These are phyloP conservation scores for Ctenodactylus gundi DNA, from an alignment of 2,113 vertebrate genomes.

Conservation along the genomic window DNA sequence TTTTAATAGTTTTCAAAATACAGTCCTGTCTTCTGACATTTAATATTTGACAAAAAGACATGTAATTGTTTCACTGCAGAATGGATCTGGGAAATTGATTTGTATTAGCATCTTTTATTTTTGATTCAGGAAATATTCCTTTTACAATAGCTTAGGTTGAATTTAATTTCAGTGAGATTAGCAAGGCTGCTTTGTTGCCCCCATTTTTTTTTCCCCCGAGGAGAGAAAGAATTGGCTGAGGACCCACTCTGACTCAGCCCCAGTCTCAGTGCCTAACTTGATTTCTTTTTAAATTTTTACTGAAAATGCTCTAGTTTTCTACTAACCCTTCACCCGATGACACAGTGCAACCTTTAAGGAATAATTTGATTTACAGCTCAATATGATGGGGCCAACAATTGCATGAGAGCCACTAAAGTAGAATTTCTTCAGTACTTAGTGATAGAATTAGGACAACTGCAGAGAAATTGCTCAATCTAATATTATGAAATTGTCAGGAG, in stretches of 20 bases:
- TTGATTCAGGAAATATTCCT: conserved; percentile 76
- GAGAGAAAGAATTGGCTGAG: conserved; percentile 55
- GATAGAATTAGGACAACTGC: conserved; percentile 50
- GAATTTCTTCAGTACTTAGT: conserved; percentile 34
- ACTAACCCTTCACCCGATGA: conserved; percentile 78
- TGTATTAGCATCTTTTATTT: background rate
- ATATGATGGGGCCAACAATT: conserved; percentile 40
- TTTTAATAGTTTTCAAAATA: conserved; percentile 45
- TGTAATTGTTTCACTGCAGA: conserved; percentile 12
- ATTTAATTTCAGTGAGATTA: conserved; percentile 79
- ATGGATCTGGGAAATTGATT: conserved; percentile 54
- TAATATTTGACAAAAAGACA: too few species aligned
- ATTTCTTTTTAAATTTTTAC: conserved; percentile 65
- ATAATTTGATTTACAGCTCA: conserved; percentile 3
- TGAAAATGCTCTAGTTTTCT: conserved; percentile 74
- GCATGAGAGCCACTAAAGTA: conserved; percentile 43
- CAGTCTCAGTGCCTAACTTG: conserved; percentile 77
- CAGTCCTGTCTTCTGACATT: background rate
- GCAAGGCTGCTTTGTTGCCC: conserved; percentile 69
- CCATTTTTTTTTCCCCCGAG: conserved; percentile 1
- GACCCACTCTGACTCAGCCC: conserved; percentile 61
- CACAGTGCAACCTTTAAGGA: conserved; percentile 46
- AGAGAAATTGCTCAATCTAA: conserved; percentile 51
- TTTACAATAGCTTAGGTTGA: conserved; percentile 68
- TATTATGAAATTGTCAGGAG: conserved; percentile 51